Conservation (phyloP, 2,113 vertebrate genomes). For the Vicugna pacos region DNA sequence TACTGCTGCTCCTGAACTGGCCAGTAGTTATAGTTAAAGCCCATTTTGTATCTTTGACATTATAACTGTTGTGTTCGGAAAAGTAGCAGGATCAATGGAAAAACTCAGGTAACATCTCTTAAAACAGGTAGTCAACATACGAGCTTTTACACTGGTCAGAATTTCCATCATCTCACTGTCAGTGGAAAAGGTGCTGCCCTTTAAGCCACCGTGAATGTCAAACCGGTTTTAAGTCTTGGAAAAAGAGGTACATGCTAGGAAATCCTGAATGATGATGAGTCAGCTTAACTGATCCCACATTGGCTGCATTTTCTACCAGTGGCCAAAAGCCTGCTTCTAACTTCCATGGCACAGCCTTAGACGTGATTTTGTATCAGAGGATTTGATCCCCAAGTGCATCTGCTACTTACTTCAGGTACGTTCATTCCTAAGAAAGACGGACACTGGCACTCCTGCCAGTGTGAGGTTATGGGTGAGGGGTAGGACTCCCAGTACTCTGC, state of each 20-base stretch:
- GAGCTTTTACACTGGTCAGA: neutral
- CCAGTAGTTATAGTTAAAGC: conserved; percentile 1
- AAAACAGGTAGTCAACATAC: neutral
- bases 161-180: neutral
- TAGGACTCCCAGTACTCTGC: neutral
- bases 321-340: neutral
- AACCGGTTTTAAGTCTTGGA: conserved; percentile 25
- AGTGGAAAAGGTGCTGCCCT: neutral
- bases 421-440: neutral
- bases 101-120: neutral
- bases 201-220: neutral
- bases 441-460: neutral
- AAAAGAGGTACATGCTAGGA: conserved; percentile 29
- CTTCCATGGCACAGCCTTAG: neutral
- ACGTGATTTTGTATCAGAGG: neutral
- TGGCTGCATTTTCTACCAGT: neutral
- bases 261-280: neutral
- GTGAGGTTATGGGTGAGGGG: neutral
- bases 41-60: neutral
- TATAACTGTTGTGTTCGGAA: neutral
- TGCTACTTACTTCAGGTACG: neutral
- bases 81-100: neutral
- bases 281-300: neutral
- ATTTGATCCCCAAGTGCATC: neutral
- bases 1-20: neutral